These are phyloP conservation scores for Andricus quercusramuli DNA, from an alignment of 2,888 invertebrate species.

Conservation along the genomic window DNA sequence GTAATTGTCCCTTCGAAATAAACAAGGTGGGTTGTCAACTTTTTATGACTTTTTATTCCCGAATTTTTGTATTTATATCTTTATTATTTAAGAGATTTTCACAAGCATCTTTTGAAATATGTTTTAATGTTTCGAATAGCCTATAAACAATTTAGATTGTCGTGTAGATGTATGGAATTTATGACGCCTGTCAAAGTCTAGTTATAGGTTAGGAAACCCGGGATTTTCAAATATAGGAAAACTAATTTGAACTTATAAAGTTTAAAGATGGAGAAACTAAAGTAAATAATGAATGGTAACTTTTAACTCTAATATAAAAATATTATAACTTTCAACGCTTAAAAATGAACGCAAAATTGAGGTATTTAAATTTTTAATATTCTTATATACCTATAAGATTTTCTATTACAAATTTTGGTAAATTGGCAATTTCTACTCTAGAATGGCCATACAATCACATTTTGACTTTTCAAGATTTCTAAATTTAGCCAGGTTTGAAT, in stretches of 20 bases:
- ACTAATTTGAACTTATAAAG: not conserved
- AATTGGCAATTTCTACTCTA: no score
- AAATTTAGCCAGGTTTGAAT: no score
- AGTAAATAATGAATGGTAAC: no score
- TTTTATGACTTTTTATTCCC: not conserved
- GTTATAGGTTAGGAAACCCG: conserved; percentile 15
- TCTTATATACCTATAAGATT: no score
- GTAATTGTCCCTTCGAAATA: not conserved
- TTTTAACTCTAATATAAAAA: no score
- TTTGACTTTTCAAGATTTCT: no score
- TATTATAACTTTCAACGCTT: no score
- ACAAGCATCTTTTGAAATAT: not conserved
- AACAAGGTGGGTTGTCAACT: not conserved
- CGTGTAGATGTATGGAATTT: not conserved
- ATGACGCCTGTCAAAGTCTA: not conserved
- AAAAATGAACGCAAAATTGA: no score
- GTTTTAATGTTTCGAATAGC: not conserved
- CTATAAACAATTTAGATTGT: no score
- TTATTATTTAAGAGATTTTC: not conserved
- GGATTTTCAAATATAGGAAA: not conserved
- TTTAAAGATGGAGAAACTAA: not conserved
- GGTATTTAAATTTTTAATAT: no score
- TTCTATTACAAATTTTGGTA: no score
- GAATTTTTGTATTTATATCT: not conserved
- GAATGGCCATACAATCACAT: no score